These are phyloP conservation scores for Gymnoscopelus microlampas DNA, from an alignment of 2,797 vertebrate genomes.

Conservation along the genomic window DNA sequence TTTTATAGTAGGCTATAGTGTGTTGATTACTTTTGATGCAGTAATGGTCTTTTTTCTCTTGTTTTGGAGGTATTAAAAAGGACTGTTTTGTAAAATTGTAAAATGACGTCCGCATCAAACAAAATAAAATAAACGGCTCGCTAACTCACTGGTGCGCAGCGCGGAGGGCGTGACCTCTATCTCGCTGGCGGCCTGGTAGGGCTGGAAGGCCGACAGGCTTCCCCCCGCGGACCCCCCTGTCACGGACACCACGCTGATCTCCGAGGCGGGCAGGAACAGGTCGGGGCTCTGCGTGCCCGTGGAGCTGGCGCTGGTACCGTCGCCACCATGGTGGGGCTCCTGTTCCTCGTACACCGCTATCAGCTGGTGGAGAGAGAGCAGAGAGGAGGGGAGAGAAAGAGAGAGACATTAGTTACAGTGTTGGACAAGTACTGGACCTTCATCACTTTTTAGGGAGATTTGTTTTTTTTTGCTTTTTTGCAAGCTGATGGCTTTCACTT, in stretches of 20 bases:
- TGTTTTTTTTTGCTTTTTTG: no score
- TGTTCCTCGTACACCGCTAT: conserved; percentile 96
- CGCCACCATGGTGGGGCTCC: conserved; percentile 95
- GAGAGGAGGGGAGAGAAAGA: neutral
- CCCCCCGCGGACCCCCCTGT: conserved; percentile 63
- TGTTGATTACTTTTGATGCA: no score
- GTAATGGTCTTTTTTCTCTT: no score
- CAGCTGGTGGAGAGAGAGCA: conserved; percentile 78
- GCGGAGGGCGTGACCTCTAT: conserved; percentile 97
- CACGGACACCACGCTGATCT: conserved; percentile 73
- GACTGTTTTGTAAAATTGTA: no score
- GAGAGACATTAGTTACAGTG: neutral
- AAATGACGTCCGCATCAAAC: no score
- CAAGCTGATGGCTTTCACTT: no score
- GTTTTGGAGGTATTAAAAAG: no score
- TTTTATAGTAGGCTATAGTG: no score
- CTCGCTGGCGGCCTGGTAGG: conserved; percentile 92
- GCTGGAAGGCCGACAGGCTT: conserved; percentile 88
- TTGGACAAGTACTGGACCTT: no score
- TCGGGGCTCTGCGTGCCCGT: conserved; percentile 97
- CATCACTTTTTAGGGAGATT: no score
- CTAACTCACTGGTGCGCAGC: conserved; percentile 90
- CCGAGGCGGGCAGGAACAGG: conserved; percentile 90
- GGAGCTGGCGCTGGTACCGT: conserved; percentile 96
- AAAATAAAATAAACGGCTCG: no score